Evolutionary conservation across 1,140 invertebrate genomes (phyloP).

Genomic region (Catajapyx aquilonaris): DNA sequence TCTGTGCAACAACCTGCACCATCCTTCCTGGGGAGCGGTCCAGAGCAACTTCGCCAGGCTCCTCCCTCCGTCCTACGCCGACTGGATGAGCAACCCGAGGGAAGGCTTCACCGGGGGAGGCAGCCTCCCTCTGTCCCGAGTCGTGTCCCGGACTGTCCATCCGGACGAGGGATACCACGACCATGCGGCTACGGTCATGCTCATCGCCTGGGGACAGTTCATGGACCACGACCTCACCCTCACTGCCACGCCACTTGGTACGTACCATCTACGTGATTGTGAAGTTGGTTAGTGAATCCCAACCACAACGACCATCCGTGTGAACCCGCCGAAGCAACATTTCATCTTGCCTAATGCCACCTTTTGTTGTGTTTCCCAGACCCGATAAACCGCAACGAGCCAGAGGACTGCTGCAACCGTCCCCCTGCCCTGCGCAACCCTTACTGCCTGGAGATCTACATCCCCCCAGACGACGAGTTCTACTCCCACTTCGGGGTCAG

Average conservation of each 20-base stretch:
- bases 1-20: slow-evolving; percentile 74
- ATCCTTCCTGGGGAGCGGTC: slow-evolving; percentile 78
- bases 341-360: not conserved
- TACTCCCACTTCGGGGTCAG: slow-evolving; percentile 61
- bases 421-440: slow-evolving; percentile 59
- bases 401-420: slow-evolving; percentile 65
- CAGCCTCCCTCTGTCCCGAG: slow-evolving; percentile 50
- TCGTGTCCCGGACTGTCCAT: slow-evolving; percentile 74
- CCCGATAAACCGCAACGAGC: slow-evolving; percentile 60
- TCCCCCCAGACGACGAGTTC: slow-evolving; percentile 81
- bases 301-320: not conserved
- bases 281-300: not conserved
- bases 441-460: slow-evolving; percentile 73
- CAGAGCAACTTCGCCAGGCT: slow-evolving; percentile 61
- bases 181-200: slow-evolving; percentile 80
- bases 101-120: slow-evolving; percentile 43
- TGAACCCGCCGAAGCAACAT: not conserved
- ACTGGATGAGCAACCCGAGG: slow-evolving; percentile 59
- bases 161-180: slow-evolving; percentile 79
- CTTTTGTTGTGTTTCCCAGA: slow-evolving; percentile 27
- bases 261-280: too few species aligned
- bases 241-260: slow-evolving; percentile 64
- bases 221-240: slow-evolving; percentile 86
- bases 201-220: slow-evolving; percentile 85
- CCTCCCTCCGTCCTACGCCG: slow-evolving; percentile 52